phyloP scores from a whole-genome alignment of 2,888 invertebrate genomes.

The Meandrusa payeni region DNA sequence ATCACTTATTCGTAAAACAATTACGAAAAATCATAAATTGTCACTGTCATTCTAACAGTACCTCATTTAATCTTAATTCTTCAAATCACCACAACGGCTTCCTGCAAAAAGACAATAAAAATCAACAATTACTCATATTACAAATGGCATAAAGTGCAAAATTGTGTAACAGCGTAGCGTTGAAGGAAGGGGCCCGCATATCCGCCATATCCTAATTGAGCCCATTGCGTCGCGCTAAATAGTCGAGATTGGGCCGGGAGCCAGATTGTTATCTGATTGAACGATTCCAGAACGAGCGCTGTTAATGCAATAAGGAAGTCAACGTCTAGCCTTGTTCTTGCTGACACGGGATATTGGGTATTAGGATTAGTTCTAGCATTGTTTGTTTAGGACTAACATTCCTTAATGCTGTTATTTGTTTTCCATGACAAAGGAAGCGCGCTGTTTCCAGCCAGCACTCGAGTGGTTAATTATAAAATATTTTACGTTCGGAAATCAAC shows the following conservation, averaged over 20 bases:
- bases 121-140: constrained; percentile 1
- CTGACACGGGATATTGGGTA: constrained; percentile 55
- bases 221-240: constrained; percentile 76
- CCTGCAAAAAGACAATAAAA: constrained; percentile 16
- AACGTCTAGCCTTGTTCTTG: constrained; percentile 46
- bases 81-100: constrained; percentile 22
- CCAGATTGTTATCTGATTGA: constrained; percentile 70
- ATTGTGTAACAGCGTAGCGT: not conserved
- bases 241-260: constrained; percentile 65
- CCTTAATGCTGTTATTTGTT: too few relatives aligned
- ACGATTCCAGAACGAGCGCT: constrained; percentile 50
- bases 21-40: constrained; percentile 13
- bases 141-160: not conserved
- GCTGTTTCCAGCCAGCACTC: too few relatives aligned
- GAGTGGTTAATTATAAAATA: too few relatives aligned
- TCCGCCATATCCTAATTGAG: constrained; percentile 75
- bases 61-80: constrained; percentile 23
- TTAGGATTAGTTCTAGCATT: constrained; percentile 33
- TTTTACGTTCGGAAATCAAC: too few relatives aligned
- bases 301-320: constrained; percentile 73
- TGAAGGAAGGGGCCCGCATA: constrained; percentile 76
- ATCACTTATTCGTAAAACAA: too few relatives aligned
- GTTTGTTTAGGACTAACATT: constrained; percentile 4
- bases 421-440: too few relatives aligned
- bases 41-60: constrained; percentile 15